Conservation (phyloP, 2,113 vertebrate genomes). For the Emydocephalus ijimae region DNA sequence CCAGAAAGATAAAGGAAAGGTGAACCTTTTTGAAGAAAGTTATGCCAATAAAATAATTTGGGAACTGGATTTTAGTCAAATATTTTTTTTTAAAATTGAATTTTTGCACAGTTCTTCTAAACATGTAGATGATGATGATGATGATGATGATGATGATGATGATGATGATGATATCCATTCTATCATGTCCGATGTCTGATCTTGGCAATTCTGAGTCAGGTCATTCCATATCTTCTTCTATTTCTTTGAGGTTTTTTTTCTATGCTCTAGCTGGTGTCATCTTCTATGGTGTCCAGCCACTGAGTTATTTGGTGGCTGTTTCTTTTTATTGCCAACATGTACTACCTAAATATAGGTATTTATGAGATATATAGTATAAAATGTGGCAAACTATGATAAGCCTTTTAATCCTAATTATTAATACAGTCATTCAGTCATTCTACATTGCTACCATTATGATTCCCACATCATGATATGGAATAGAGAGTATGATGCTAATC, state of each 20-base stretch:
- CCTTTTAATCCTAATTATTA: neutral
- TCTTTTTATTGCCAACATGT: neutral
- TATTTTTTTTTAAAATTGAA: neutral
- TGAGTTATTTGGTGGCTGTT: neutral
- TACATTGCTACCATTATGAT: neutral
- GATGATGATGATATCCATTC: no score
- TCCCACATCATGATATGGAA: neutral
- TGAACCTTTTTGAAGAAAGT: neutral
- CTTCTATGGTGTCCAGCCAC: neutral
- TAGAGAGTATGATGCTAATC: neutral
- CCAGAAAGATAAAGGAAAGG: neutral
- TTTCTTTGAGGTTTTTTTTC: neutral
- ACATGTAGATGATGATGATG: neutral
- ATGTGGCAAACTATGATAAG: neutral
- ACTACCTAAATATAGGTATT: neutral
- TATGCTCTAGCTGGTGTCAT: neutral
- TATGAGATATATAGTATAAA: neutral
- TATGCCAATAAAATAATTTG: neutral
- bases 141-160: no score
- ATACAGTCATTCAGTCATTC: neutral
- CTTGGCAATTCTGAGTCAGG: no score
- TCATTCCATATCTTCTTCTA: no score
- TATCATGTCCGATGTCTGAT: no score
- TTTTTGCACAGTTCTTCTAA: neutral
- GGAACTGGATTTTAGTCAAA: neutral